Evolutionary conservation across 2,888 invertebrate genomes (phyloP).

Genomic region (Nasonovia ribisnigri): DNA sequence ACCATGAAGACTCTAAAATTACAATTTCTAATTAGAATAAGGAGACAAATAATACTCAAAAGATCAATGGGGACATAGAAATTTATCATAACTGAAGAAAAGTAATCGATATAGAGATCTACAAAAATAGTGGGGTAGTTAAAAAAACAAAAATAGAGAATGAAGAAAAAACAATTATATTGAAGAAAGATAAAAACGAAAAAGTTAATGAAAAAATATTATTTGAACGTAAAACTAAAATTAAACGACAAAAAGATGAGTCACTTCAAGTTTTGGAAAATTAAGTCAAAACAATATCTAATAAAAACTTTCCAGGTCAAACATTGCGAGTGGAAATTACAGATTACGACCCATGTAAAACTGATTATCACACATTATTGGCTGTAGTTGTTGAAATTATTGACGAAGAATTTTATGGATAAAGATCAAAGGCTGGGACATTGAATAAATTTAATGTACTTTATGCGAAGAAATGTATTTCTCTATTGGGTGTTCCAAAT

Average conservation of each 20-base stretch:
- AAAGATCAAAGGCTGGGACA: slow-evolving; percentile 15
- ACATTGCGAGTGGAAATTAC: slow-evolving; percentile 27
- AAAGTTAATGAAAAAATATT: neutral
- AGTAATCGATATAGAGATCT: neutral
- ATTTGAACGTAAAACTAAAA: too few relatives aligned
- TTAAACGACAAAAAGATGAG: too few relatives aligned
- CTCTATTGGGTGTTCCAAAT: slow-evolving; percentile 7
- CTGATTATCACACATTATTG: slow-evolving; percentile 31
- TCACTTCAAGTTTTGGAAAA: neutral
- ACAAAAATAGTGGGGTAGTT: too few relatives aligned
- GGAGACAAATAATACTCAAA: neutral
- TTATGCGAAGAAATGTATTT: slow-evolving; percentile 13
- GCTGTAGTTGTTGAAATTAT: slow-evolving; percentile 12
- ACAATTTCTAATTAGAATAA: neutral
- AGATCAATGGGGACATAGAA: slow-evolving; percentile 6
- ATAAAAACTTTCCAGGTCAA: slow-evolving; percentile 35
- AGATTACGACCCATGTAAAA: slow-evolving; percentile 36
- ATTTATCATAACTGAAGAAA: neutral
- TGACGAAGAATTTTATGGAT: neutral
- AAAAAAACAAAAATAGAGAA: too few relatives aligned
- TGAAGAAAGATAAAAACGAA: slow-evolving; percentile 15
- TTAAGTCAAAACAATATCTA: slow-evolving; percentile 42
- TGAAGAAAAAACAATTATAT: neutral
- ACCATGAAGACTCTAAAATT: slow-evolving; percentile 7
- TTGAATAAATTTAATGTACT: slow-evolving; percentile 31